Conservation (phyloP, 2,888 invertebrate species). For the Anagyrus pseudococci region DNA sequence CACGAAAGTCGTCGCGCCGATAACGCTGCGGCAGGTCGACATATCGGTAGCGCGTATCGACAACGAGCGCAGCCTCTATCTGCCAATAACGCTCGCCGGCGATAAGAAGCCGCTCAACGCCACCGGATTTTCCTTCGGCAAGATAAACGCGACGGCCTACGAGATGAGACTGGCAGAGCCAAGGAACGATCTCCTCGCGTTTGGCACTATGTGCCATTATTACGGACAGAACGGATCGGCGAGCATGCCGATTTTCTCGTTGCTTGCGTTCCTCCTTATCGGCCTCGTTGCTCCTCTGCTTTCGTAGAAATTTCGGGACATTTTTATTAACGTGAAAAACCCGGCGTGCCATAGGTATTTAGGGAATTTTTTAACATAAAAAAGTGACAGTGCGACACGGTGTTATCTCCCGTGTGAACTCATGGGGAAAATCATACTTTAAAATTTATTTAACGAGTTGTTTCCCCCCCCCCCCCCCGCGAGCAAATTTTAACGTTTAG, state of each 20-base stretch:
- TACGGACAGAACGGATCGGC: constrained; percentile 25
- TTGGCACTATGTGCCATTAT: constrained; percentile 47
- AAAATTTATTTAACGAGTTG: no score
- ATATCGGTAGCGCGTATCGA: constrained; percentile 37
- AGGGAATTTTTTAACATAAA: no score
- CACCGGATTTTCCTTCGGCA: neutral
- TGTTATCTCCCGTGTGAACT: no score
- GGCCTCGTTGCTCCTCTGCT: neutral
- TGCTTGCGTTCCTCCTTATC: neutral
- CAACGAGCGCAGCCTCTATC: constrained; percentile 20
- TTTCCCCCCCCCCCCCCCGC: no score
- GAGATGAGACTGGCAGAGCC: constrained; percentile 37
- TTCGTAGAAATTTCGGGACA: no score
- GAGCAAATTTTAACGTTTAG: no score
- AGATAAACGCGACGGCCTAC: constrained; percentile 4
- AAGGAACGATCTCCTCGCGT: constrained; percentile 43
- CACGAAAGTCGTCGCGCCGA: constrained; percentile 39
- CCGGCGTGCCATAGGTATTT: no score
- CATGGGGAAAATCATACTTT: no score
- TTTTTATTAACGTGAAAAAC: no score
- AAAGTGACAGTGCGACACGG: no score
- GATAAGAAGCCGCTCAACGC: constrained; percentile 11
- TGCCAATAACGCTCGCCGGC: constrained; percentile 30
- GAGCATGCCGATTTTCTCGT: neutral
- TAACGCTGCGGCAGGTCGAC: constrained; percentile 38